phyloP scores from a whole-genome alignment of 2,797 vertebrate genomes.

The Hypotaenidia okinawae region DNA sequence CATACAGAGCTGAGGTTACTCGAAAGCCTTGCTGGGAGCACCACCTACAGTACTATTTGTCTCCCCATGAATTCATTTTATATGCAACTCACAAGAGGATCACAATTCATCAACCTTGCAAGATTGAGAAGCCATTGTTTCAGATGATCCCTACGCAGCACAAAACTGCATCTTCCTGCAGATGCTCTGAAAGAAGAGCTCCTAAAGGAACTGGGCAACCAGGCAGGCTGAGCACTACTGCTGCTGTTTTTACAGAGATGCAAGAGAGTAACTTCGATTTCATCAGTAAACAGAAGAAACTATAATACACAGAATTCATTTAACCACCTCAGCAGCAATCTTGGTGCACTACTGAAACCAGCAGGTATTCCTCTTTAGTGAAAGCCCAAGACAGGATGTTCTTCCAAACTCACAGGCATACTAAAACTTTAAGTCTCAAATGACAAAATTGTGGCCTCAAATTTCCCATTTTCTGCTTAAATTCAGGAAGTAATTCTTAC shows the following conservation, averaged over 20 bases:
- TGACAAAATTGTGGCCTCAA: neutral
- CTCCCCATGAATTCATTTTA: neutral
- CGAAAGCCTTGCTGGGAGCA: neutral
- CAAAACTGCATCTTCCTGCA: neutral
- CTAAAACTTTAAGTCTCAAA: neutral
- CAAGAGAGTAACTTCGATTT: neutral
- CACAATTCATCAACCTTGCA: neutral
- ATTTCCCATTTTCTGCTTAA: neutral
- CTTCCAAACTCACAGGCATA: neutral
- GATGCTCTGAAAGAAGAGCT: neutral
- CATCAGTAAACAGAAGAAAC: neutral
- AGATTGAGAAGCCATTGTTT: neutral
- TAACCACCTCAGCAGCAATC: neutral
- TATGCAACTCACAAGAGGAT: neutral
- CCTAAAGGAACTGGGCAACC: neutral
- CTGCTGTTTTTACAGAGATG: neutral
- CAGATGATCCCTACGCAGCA: neutral
- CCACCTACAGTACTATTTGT: neutral
- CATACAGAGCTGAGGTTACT: neutral
- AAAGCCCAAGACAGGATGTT: neutral
- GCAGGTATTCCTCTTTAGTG: neutral
- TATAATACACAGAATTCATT: neutral
- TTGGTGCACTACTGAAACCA: neutral
- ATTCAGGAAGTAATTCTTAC: neutral
- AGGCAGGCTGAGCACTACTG: neutral